These are phyloP conservation scores for Rhagonycha lutea DNA, from an alignment of 2,888 invertebrate species.

Conservation along the genomic window DNA sequence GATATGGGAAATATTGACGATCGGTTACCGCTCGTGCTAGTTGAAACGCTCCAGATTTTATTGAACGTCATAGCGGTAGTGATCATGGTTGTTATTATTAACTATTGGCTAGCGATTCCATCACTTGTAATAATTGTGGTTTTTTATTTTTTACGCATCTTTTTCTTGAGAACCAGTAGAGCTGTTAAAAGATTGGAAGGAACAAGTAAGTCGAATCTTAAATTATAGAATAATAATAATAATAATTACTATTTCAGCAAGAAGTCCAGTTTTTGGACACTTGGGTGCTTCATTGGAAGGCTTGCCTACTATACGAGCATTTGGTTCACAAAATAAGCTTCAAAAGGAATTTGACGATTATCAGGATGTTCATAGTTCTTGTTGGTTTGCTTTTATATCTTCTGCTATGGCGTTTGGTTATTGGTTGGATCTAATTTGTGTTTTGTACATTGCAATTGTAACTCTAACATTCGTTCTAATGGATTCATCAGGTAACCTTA, in stretches of 20 bases:
- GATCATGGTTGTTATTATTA: conserved; percentile 69
- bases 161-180: conserved; percentile 72
- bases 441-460: conserved; percentile 62
- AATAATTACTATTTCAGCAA: conserved; percentile 58
- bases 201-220: conserved; percentile 48
- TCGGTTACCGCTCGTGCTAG: conserved; percentile 57
- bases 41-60: conserved; percentile 60
- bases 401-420: conserved; percentile 66
- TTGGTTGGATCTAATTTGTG: conserved; percentile 68
- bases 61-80: conserved; percentile 72
- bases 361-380: conserved; percentile 69
- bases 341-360: conserved; percentile 69
- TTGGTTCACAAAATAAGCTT: conserved; percentile 69
- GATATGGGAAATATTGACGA: conserved; percentile 70
- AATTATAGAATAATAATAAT: background rate
- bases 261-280: conserved; percentile 88
- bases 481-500: conserved; percentile 56
- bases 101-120: conserved; percentile 66
- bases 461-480: conserved; percentile 65
- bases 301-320: conserved; percentile 81
- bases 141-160: conserved; percentile 64
- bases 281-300: conserved; percentile 81
- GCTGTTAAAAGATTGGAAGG: conserved; percentile 68
- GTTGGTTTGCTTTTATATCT: conserved; percentile 66
- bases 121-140: conserved; percentile 63